phyloP scores from a whole-genome alignment of 2,888 invertebrate genomes.

The Macropis europaea region DNA sequence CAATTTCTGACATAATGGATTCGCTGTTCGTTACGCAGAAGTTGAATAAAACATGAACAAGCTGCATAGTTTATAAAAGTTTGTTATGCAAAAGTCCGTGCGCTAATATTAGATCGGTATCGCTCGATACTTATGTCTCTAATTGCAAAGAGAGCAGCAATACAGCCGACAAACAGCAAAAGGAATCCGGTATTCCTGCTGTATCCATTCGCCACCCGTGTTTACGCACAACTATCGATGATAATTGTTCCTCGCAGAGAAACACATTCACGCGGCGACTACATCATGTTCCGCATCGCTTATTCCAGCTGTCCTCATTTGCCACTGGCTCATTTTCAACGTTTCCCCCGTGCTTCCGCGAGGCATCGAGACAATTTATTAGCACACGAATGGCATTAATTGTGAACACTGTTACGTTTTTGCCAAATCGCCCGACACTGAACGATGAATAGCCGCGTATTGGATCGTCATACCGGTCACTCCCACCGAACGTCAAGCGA shows the following conservation, averaged over 20 bases:
- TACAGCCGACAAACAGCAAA: neutral
- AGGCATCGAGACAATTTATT: constrained; percentile 52
- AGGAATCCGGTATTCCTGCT: neutral
- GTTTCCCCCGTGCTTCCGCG: constrained; percentile 51
- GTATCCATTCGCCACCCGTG: constrained; percentile 1
- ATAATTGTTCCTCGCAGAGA: constrained; percentile 55
- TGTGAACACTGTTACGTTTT: constrained; percentile 43
- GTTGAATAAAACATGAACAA: too few species aligned
- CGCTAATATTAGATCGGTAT: too few species aligned
- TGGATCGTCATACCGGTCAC: neutral
- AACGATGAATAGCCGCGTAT: constrained; percentile 31
- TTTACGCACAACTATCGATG: constrained; percentile 32
- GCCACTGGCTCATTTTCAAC: constrained; percentile 63
- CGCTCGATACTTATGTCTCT: neutral
- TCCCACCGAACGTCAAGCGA: neutral
- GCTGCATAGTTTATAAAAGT: too few species aligned
- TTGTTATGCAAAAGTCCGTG: too few species aligned
- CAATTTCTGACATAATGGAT: too few species aligned
- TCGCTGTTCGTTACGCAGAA: too few species aligned
- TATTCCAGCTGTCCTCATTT: constrained; percentile 58
- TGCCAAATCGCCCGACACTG: constrained; percentile 43
- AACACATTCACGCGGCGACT: constrained; percentile 46
- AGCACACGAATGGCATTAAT: constrained; percentile 51
- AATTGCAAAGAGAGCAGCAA: neutral
- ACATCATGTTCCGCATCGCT: constrained; percentile 62